Evolutionary conservation across 2,113 vertebrate species (phyloP).

Genomic region (Aphyosemion australe): DNA sequence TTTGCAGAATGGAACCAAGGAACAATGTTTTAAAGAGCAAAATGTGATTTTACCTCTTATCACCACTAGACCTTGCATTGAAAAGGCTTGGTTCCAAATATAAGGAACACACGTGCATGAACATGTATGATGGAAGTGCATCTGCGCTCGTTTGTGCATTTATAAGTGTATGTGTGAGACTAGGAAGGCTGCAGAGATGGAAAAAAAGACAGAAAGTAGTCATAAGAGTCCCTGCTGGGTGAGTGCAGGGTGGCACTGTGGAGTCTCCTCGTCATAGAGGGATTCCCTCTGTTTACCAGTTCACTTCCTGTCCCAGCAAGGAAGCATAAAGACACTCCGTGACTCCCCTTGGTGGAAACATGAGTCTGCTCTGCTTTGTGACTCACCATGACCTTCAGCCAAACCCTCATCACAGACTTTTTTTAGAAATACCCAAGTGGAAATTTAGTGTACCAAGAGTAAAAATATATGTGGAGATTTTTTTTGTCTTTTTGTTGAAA

Average conservation of each 20-base stretch:
- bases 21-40: conserved; percentile 33
- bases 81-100: conserved; percentile 21
- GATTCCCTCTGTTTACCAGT: conserved; percentile 76
- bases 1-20: conserved; percentile 24
- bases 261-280: conserved; percentile 61
- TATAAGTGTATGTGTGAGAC: conserved; percentile 15
- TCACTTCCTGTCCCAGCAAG: conserved; percentile 69
- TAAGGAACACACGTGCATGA: conserved; percentile 8
- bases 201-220: conserved; percentile 11
- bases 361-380: conserved; percentile 48
- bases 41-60: conserved; percentile 30
- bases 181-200: not conserved
- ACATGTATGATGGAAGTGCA: conserved; percentile 25
- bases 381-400: conserved; percentile 60
- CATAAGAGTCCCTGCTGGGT: conserved; percentile 20
- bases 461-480: conserved; percentile 14
- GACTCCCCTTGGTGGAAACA: conserved; percentile 66
- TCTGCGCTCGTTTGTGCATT: too few species aligned
- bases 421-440: conserved; percentile 27
- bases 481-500: conserved; percentile 10
- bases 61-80: conserved; percentile 11
- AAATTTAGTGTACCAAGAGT: conserved; percentile 30
- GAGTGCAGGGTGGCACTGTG: conserved; percentile 30
- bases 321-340: conserved; percentile 52
- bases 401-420: conserved; percentile 37